Percentiles rank a stretch among this genome's conserved stretches.
These are phyloP conservation scores for Parapsyche elsis DNA, from an alignment of 1,140 invertebrate species.

Conservation along the genomic window DNA sequence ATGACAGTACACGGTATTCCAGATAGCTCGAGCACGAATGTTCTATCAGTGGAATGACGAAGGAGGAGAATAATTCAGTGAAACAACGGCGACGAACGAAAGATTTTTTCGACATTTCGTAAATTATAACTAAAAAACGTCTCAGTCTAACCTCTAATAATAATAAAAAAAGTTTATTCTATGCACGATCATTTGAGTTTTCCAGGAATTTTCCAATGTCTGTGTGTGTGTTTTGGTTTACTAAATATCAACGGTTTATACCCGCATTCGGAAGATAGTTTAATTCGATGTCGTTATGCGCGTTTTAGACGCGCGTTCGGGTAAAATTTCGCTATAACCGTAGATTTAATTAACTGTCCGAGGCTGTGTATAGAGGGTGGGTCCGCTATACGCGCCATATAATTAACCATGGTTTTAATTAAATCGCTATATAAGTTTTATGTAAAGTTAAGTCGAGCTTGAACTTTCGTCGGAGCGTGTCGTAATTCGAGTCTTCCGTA, in stretches of 20 bases:
- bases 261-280: constrained; percentile 8
- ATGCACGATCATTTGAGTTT: no score
- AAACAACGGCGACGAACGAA: no score
- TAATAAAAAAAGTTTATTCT: no score
- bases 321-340: constrained; percentile 20
- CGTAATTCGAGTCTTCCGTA: background rate
- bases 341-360: constrained; percentile 25
- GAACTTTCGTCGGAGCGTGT: constrained; percentile 1
- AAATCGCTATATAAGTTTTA: constrained; percentile 15
- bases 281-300: constrained; percentile 13
- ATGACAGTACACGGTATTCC: no score
- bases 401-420: constrained; percentile 25
- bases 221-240: no score
- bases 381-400: background rate
- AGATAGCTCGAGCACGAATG: no score
- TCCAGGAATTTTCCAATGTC: no score
- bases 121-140: no score
- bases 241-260: background rate
- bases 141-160: no score
- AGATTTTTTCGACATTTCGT: no score
- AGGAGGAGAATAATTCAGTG: no score
- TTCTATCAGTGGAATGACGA: no score
- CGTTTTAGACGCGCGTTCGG: background rate
- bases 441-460: constrained; percentile 15
- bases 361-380: background rate